Base-by-base conservation (phyloP, 2,797 vertebrate genomes). In the Tauraco hartlaubi region DNA sequence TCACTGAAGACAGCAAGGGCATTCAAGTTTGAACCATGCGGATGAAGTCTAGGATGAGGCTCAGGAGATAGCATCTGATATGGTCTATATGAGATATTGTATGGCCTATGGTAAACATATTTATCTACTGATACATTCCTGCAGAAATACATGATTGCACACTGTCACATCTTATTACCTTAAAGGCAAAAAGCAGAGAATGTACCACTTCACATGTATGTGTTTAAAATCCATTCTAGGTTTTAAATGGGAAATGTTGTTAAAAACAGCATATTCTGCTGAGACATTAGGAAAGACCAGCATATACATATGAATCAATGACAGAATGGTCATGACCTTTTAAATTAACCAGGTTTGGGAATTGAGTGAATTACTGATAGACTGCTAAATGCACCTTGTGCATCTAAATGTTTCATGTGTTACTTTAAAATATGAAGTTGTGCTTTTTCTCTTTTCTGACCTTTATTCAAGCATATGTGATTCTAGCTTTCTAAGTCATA, bases 361-460 rank as follows among this genome's bases (percentile, higher is more conserved):
- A 21, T 11, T 33, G 22, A 31, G 84, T 85, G 35, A 72, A 76
- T 92, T 82, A 86, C 51, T 35, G 11, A 20, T 26, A 52, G 63
- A 44, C 41, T 56, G 44, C 16, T 76, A 63, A 67, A 88, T 75
- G 51, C 43, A 82, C 52, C 35, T 83, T 43, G 56, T 39, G 26
- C 18, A 43, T 61, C 43, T 63, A 83, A 46, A 86, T 18, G 28
- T 71, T 94, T 94, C 4, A 3, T 67, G 52, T 12, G 8, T 74
- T 80, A 63, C 19, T 67, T 71, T 74, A 67, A 90, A 81, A 77
- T 44, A 74, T 3, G 22, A 91, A 94, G n/a, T 43, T 52, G 28
- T 71, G 79, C 8, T 90, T 95, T 96, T 89, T 59, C 71, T 94
- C 83, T 89, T 73, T 46, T 72, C 72, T 85, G 87, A 66, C 85